phyloP scores from a whole-genome alignment of 2,113 vertebrate species.

The Oenanthe oenanthe region DNA sequence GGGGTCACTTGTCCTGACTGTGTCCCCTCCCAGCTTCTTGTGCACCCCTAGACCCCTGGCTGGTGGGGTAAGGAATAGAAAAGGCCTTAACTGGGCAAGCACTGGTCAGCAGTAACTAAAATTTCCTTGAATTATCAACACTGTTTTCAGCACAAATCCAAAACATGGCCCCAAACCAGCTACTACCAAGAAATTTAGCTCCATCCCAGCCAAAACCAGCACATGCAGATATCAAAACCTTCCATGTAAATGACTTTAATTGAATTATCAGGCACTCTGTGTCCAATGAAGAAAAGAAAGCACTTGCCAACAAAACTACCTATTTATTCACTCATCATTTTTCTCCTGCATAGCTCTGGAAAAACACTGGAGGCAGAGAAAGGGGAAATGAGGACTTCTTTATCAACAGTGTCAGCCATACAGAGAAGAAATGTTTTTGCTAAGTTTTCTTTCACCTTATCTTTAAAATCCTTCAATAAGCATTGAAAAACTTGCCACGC shows the following conservation, averaged over 20 bases:
- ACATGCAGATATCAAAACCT: neutral
- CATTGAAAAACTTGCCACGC: neutral
- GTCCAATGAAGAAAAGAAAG: neutral
- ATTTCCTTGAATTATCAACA: neutral
- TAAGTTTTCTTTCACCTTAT: slow-evolving; percentile 4
- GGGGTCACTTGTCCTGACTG: neutral
- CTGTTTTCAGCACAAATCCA: neutral
- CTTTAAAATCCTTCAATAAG: neutral
- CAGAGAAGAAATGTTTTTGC: neutral
- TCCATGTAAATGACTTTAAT: neutral
- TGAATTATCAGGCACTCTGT: neutral
- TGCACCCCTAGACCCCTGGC: neutral
- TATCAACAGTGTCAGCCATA: neutral
- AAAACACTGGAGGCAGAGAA: slow-evolving; percentile 6
- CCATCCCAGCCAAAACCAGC: neutral
- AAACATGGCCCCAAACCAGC: neutral
- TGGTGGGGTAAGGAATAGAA: neutral
- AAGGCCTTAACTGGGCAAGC: neutral
- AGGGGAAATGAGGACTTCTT: neutral
- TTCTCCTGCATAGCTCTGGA: neutral
- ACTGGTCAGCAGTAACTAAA: neutral
- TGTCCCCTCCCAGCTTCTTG: neutral
- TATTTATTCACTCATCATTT: neutral
- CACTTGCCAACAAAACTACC: neutral
- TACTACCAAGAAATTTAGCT: neutral